Evolutionary conservation across 2,113 vertebrate genomes (phyloP).

Genomic region (Cacatua alba): DNA sequence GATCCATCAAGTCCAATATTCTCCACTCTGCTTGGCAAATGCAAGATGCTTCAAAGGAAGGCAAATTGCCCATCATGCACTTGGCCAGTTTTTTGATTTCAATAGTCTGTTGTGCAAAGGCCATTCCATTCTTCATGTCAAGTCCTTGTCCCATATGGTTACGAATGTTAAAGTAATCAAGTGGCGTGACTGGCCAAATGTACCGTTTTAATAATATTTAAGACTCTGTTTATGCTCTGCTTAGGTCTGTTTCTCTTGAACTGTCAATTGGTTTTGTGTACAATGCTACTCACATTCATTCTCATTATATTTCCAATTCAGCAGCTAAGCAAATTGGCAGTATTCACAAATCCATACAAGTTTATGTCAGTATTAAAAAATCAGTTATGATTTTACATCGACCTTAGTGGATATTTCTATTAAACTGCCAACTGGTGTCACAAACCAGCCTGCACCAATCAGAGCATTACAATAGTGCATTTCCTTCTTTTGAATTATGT

Average conservation of each 20-base stretch:
- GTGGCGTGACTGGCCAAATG: neutral
- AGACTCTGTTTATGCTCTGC: conserved; percentile 3
- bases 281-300: neutral
- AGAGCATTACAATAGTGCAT: neutral
- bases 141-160: neutral
- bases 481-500: neutral
- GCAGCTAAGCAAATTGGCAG: neutral
- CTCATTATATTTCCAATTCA: conserved; percentile 15
- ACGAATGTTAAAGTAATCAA: conserved; percentile 33
- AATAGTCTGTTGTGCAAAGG: conserved; percentile 32
- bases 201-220: neutral
- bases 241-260: neutral
- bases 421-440: neutral
- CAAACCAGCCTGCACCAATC: neutral
- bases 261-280: neutral
- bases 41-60: conserved; percentile 29
- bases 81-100: conserved; percentile 8
- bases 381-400: neutral
- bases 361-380: neutral
- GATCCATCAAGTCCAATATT: conserved; percentile 12
- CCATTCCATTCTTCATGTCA: conserved; percentile 34
- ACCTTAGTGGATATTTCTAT: neutral
- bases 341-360: neutral
- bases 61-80: neutral
- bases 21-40: neutral